A percentile compares a stretch with the other conserved stretches of the same genome.
Conservation (phyloP, 2,888 invertebrate species). For the Hesperia comma region DNA sequence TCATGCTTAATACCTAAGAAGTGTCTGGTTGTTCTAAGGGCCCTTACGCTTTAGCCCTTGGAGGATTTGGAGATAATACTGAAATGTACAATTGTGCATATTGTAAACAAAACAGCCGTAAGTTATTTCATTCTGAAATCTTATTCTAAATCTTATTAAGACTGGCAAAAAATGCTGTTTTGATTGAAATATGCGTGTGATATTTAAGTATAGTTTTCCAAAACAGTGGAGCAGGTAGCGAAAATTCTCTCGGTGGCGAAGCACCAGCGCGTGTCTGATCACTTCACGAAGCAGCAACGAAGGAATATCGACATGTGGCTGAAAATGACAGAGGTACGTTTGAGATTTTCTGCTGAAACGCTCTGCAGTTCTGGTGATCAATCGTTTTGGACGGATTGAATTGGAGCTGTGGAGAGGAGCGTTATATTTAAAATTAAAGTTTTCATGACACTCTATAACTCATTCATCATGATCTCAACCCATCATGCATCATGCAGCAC, state of each 20-base stretch:
- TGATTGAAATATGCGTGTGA: conserved; percentile 1
- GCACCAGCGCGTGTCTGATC: conserved; percentile 99
- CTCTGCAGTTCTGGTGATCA: not conserved
- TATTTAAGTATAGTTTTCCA: conserved; percentile 43
- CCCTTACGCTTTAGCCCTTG: no score
- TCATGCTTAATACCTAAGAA: no score
- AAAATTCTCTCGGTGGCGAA: conserved; percentile 97
- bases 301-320: conserved; percentile 99
- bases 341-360: not conserved
- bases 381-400: not conserved
- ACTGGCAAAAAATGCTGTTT: not conserved
- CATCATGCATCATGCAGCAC: no score
- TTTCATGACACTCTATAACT: no score
- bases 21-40: no score
- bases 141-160: not conserved
- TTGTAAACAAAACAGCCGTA: conserved; percentile 1
- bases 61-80: not conserved
- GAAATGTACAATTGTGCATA: not conserved
- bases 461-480: no score
- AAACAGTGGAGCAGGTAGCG: conserved; percentile 97
- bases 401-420: not conserved
- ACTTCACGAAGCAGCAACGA: conserved; percentile 99
- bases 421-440: not conserved
- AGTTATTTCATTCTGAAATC: no score
- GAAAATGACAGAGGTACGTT: conserved; percentile 94